Conservation (phyloP, 2,888 invertebrate species). For the Drosophila paracracens region DNA sequence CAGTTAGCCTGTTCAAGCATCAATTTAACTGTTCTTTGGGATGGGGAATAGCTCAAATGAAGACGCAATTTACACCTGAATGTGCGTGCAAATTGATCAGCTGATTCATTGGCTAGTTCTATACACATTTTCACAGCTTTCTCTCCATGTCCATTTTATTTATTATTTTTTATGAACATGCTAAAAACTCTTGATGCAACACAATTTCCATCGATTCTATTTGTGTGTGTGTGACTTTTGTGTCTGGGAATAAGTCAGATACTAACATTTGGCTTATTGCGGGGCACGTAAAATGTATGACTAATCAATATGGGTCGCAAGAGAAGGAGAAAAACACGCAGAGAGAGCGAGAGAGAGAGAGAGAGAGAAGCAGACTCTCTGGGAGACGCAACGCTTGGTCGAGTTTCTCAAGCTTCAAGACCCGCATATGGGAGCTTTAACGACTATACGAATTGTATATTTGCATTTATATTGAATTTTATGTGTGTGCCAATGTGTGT, state of each 20-base stretch:
- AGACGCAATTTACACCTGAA: constrained; percentile 23
- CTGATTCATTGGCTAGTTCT: constrained; percentile 53
- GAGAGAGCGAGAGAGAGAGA: constrained; percentile 4
- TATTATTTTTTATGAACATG: constrained; percentile 44
- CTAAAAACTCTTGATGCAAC: constrained; percentile 50
- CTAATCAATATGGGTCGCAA: constrained; percentile 57
- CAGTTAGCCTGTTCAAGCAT: background rate
- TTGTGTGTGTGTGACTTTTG: constrained; percentile 7
- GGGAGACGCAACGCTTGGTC: constrained; percentile 53
- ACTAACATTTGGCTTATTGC: constrained; percentile 49
- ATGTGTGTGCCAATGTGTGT: constrained; percentile 13
- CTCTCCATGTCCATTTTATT: constrained; percentile 39
- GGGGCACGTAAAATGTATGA: constrained; percentile 59
- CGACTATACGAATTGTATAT: constrained; percentile 54
- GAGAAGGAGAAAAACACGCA: constrained; percentile 5
- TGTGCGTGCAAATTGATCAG: constrained; percentile 47
- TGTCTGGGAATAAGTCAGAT: constrained; percentile 41
- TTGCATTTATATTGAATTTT: constrained; percentile 63
- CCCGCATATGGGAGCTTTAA: constrained; percentile 39
- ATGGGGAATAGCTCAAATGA: constrained; percentile 28
- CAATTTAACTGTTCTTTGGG: constrained; percentile 13
- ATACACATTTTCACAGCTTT: constrained; percentile 64
- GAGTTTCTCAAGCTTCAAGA: constrained; percentile 54
- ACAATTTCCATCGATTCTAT: constrained; percentile 43
- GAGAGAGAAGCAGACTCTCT: constrained; percentile 31